These are phyloP conservation scores for Ceramica pisi DNA, from an alignment of 2,888 invertebrate species.

Conservation along the genomic window DNA sequence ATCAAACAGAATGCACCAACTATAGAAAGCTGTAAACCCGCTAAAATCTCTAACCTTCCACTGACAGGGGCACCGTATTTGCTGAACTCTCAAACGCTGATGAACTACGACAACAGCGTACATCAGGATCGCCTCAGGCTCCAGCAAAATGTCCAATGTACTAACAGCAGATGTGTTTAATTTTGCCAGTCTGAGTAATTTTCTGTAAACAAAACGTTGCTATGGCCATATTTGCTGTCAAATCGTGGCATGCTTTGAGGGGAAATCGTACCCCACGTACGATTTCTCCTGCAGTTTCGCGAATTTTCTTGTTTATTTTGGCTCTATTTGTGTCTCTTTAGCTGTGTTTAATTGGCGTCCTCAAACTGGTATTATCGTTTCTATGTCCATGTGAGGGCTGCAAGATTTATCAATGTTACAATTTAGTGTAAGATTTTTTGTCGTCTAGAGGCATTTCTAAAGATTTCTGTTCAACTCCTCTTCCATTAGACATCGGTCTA, in stretches of 20 bases:
- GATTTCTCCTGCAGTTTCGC: conserved; percentile 1
- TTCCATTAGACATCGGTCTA: too few relatives aligned
- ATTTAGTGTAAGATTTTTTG: neutral
- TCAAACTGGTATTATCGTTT: neutral
- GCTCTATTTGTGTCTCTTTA: neutral
- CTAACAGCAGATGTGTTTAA: conserved; percentile 23
- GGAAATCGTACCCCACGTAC: too few relatives aligned
- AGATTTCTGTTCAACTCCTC: too few relatives aligned
- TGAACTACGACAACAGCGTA: conserved; percentile 21
- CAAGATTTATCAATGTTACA: neutral
- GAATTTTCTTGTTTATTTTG: conserved; percentile 17
- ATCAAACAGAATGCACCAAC: neutral
- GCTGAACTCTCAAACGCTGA: conserved; percentile 24
- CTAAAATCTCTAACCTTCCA: neutral
- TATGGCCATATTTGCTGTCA: conserved; percentile 27
- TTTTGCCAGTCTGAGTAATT: conserved; percentile 18
- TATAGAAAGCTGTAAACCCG: neutral
- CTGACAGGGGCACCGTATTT: conserved; percentile 25
- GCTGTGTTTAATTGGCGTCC: neutral
- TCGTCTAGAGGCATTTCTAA: too few relatives aligned
- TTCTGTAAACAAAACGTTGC: conserved; percentile 24
- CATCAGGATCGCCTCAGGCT: neutral
- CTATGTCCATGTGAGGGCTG: neutral
- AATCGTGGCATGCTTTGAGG: conserved; percentile 18
- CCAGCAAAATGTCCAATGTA: conserved; percentile 17